A percentile compares a stretch with the other conserved stretches of the same genome.
Conservation (phyloP, 2,888 invertebrate species). For the Eledone cirrhosa region DNA sequence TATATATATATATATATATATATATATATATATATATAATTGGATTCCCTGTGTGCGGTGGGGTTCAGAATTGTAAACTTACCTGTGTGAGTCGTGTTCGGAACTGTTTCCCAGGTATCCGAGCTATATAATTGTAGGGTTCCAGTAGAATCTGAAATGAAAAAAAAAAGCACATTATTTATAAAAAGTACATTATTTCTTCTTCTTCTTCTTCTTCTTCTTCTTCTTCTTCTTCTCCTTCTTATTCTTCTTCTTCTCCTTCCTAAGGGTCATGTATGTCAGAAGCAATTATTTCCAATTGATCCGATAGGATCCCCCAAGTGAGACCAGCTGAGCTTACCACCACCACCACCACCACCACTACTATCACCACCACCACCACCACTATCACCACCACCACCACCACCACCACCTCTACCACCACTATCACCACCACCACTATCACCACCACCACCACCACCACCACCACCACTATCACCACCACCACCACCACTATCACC, state of each 20-base stretch:
- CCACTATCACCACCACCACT: not conserved
- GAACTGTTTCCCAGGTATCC: constrained; percentile 94
- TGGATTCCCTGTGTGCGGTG: not conserved
- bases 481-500: too few relatives aligned
- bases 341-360: constrained; percentile 32
- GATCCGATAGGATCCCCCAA: too few relatives aligned
- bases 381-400: constrained; percentile 32
- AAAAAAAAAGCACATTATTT: not conserved
- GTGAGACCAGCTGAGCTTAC: not conserved
- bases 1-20: too few relatives aligned
- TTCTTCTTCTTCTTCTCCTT: too few relatives aligned
- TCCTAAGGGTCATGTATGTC: too few relatives aligned
- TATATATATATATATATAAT: too few relatives aligned
- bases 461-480: too few relatives aligned
- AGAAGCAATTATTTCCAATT: too few relatives aligned
- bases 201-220: too few relatives aligned
- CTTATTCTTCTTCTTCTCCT: too few relatives aligned
- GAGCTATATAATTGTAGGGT: constrained; percentile 84
- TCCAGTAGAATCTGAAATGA: constrained; percentile 70
- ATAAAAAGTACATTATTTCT: not conserved
- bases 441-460: too few relatives aligned
- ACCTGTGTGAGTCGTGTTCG: constrained; percentile 79
- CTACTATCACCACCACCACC: constrained; percentile 32
- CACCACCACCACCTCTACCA: constrained; percentile 30
- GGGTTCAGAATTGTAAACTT: constrained; percentile 34